Base-by-base conservation (phyloP, 2,888 invertebrate species). In the Drosophila mercatorum region DNA sequence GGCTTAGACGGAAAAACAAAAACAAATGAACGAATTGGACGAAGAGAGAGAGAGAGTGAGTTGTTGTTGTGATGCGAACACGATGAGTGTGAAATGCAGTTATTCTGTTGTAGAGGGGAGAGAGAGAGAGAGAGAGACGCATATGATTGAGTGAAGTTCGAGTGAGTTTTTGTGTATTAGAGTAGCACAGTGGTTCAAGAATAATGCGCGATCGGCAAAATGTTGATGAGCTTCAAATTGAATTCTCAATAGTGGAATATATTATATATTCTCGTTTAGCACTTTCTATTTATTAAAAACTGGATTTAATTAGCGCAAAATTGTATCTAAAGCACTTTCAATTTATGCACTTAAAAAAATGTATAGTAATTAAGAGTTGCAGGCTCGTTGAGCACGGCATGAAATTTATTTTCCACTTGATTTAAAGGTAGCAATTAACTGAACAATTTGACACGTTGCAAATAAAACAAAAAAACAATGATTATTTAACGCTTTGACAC, bases 71-170 rank as follows among this genome's bases (percentile, higher is more conserved):
- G 17, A 55, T 56, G 68, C 57, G 59, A 71, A 44, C 63, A 40
- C 46, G 71, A 76, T 76, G 59, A 62, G 40, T 72, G 53, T 57
- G 49, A 60, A 53, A 43, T 57, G 67, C 41, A 63, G 57, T 53
- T 58, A 38, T 41, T 5, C 3, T 64, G 11, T 41, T 53, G 14
- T 41, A 43, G 12, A 49, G 47, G 43, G 2, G 22, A 22, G 17
- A 17, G 22, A 52, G 66, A 22, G 22, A 22, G 22, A 22, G 22
- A 52, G 66, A 41, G 43, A 49, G 43, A 46, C 46, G 14, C 6
- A 12, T 26, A 14, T 26, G 46, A 40, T 38, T 51, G 57, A 65
- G 26, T 70, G 36, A 46, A 40, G 17, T 52, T 36, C 38, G 28
- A 28, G 1, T 60, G 40, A 28, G 22, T 60, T 26, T 8, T 31